A percentile compares a stretch with the other conserved stretches of the same genome.
These are phyloP conservation scores for Amphimedon queenslandica DNA, from an alignment of 37 sponge, comb jelly and placozoan species.

Conservation along the genomic window DNA sequence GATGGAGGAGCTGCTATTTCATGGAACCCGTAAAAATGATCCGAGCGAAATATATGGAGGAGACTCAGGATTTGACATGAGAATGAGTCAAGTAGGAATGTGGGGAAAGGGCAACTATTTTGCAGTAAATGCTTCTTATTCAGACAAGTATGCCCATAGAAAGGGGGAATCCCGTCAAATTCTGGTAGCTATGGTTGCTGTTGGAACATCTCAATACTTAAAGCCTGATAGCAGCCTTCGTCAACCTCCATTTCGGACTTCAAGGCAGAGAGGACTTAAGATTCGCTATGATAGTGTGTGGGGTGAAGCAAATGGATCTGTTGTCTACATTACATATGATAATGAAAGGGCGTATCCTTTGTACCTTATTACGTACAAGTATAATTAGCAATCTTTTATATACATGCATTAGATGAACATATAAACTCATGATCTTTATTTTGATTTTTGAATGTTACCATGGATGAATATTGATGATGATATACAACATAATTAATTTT, in stretches of 20 bases:
- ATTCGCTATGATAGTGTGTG: conserved; percentile 53
- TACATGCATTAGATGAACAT: too few species aligned
- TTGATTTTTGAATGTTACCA: too few species aligned
- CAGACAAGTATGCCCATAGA: conserved; percentile 27
- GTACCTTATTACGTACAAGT: conserved; percentile 46
- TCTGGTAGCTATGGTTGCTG: conserved; percentile 48
- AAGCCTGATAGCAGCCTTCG: conserved; percentile 10
- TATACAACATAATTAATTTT: too few species aligned
- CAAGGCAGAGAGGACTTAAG: neutral
- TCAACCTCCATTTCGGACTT: conserved; percentile 22
- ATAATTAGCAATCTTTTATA: neutral
- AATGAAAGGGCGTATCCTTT: conserved; percentile 63
- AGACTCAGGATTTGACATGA: conserved; percentile 55
- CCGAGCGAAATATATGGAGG: conserved; percentile 49
- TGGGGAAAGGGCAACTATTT: conserved; percentile 73
- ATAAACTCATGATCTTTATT: too few species aligned
- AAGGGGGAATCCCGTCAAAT: conserved; percentile 9
- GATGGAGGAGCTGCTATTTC: conserved; percentile 56
- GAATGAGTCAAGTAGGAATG: conserved; percentile 36
- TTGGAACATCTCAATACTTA: conserved; percentile 17
- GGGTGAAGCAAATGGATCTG: conserved; percentile 39
- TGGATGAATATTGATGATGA: too few species aligned
- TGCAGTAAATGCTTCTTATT: conserved; percentile 61
- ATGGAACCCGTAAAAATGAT: conserved; percentile 35
- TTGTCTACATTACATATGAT: conserved; percentile 64